A percentile compares a stretch with the other conserved stretches of the same genome.
Conservation (phyloP, 2,797 vertebrate genomes). For the Spondyliosoma cantharus region DNA sequence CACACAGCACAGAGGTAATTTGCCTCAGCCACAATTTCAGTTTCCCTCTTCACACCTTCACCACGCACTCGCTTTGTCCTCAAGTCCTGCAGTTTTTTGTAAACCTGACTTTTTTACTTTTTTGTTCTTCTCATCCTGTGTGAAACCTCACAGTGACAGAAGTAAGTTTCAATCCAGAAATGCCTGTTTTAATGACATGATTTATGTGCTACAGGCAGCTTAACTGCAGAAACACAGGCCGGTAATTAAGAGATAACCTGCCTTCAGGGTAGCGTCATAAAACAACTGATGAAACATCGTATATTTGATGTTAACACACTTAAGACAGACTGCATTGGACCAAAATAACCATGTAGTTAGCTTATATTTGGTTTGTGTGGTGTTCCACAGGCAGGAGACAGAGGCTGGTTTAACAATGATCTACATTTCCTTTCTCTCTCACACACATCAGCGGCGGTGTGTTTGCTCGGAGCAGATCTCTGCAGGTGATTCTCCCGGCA, state of each 20-base stretch:
- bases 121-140: no score
- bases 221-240: not conserved
- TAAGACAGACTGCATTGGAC: not conserved
- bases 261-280: no score
- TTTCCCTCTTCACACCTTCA: slow-evolving; percentile 7
- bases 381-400: not conserved
- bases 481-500: not conserved
- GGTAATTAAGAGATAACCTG: not conserved
- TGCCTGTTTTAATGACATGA: not conserved
- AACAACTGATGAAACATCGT: not conserved
- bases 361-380: not conserved
- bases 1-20: slow-evolving; percentile 15
- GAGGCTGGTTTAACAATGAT: slow-evolving; percentile 16
- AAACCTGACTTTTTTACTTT: not conserved
- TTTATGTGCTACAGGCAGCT: not conserved
- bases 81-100: not conserved
- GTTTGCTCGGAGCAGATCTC: not conserved
- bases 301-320: not conserved
- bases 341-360: no score
- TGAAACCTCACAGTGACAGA: not conserved
- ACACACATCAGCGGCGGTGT: not conserved
- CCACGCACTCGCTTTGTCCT: not conserved
- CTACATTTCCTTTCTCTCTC: slow-evolving; percentile 26
- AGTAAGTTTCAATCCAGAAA: not conserved
- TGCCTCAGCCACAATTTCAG: not conserved